Evolutionary conservation across 2,888 invertebrate species (phyloP).

Genomic region (Aleiodes leptofemur): DNA sequence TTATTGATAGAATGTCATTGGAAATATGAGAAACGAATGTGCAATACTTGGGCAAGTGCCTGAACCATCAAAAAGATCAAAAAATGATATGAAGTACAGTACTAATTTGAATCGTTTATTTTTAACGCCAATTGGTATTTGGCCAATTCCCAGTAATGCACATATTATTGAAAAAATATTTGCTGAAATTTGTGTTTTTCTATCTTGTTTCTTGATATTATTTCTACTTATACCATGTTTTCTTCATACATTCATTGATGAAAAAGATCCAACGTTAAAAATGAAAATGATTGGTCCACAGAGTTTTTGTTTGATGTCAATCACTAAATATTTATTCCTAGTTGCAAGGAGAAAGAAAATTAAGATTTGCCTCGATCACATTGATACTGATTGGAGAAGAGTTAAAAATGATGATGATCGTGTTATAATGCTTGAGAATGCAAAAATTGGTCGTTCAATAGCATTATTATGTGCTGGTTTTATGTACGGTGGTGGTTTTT

Average conservation of each 20-base stretch:
- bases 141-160: slow-evolving; percentile 49
- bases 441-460: slow-evolving; percentile 59
- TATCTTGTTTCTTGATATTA: slow-evolving; percentile 57
- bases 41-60: slow-evolving; percentile 25
- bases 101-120: slow-evolving; percentile 55
- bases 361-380: slow-evolving; percentile 56
- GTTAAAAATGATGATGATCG: slow-evolving; percentile 48
- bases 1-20: slow-evolving; percentile 8
- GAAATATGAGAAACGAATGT: slow-evolving; percentile 30
- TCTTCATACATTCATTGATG: slow-evolving; percentile 56
- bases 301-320: slow-evolving; percentile 61
- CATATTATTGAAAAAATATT: slow-evolving; percentile 36
- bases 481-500: slow-evolving; percentile 66
- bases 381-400: slow-evolving; percentile 61
- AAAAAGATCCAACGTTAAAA: slow-evolving; percentile 51
- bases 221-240: slow-evolving; percentile 59
- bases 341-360: slow-evolving; percentile 55
- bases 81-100: slow-evolving; percentile 48
- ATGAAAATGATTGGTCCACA: slow-evolving; percentile 61
- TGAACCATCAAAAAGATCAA: slow-evolving; percentile 32
- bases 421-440: slow-evolving; percentile 59
- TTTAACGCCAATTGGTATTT: slow-evolving; percentile 56
- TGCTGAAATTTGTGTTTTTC: slow-evolving; percentile 38
- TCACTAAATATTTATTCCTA: slow-evolving; percentile 60
- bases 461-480: slow-evolving; percentile 58